Evolutionary conservation across 1,140 invertebrate species (phyloP).

Genomic region (Sinella curviseta): DNA sequence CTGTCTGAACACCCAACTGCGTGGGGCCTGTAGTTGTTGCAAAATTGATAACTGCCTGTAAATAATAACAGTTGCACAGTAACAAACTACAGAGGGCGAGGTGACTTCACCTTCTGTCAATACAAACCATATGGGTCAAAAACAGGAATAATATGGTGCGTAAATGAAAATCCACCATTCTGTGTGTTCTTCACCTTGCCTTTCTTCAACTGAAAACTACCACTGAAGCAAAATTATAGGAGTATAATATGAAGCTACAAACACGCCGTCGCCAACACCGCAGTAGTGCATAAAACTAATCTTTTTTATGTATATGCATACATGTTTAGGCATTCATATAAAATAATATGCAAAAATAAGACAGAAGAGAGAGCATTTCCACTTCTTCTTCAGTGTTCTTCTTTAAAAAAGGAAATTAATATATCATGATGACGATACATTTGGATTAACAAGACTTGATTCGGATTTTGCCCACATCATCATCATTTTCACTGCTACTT

Average conservation of each 20-base stretch:
- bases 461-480: not conserved
- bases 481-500: not conserved
- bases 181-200: constrained; percentile 2
- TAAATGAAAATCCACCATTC: not conserved
- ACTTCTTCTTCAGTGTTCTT: no score
- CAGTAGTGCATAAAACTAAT: no score
- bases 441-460: not conserved
- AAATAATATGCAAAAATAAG: no score
- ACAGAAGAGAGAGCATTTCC: no score
- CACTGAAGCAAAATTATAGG: not conserved
- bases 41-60: not conserved
- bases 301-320: no score
- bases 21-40: not conserved
- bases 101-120: not conserved
- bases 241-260: not conserved
- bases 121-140: constrained; percentile 22
- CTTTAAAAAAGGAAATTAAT: not conserved
- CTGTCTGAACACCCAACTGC: no score
- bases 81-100: constrained; percentile 5
- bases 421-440: not conserved
- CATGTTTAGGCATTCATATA: no score
- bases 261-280: not conserved
- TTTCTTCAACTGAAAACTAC: not conserved
- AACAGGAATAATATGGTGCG: not conserved
- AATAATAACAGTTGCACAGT: constrained; percentile 14